Base-by-base conservation (phyloP, 2,888 invertebrate species). In the Melangyna quadrimaculata region DNA sequence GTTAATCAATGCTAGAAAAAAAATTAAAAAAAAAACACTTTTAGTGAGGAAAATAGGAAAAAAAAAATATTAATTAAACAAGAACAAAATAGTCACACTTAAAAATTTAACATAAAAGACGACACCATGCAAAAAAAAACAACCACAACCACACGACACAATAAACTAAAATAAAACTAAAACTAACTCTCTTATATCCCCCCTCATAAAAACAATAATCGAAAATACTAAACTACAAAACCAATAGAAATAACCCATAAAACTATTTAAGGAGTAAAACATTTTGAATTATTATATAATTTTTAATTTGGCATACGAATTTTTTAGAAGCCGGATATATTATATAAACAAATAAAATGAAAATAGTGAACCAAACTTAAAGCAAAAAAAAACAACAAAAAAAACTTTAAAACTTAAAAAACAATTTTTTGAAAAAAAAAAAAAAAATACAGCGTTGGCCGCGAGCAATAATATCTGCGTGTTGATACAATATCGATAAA, bases 391-490 rank as follows among this genome's bases (percentile, higher is more conserved):
- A 29, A 67, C 79, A 87, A 63, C 65, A 32, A 75, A 77, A 86
- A 88, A 88, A n/a, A 14, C 8, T 87, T 81, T 40, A 27, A 80
- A 87, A 55, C 22, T 51, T 14, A 22, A 59, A 14, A 8, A 59
- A 22, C 8, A 22, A 12, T 57, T 57, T 14, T n/a, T n/a, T n/a
- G n/a, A n/a, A n/a, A n/a, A n/a, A n/a, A n/a, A n/a, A n/a, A 22
- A 37, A 77, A 40, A 67, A 74, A 24, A 78, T 57, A 37, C 35
- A 80, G 80, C 86, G 88, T 89, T 91, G 92, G 92, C 90, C 92
- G 92, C 92, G 92, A 92, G 92, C 91, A 92, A 92, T 92, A 92
- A 92, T 92, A 92, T 92, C 90, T 92, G 92, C 90, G 92, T 92
- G 92, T 91, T 92, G 92, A 91, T 91, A 91, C 91, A 89, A 89